Evolutionary conservation across 2,888 invertebrate species (phyloP), one percentile per base, ranked within the genome.

Genomic region (Drosophila meridionalis): DNA sequence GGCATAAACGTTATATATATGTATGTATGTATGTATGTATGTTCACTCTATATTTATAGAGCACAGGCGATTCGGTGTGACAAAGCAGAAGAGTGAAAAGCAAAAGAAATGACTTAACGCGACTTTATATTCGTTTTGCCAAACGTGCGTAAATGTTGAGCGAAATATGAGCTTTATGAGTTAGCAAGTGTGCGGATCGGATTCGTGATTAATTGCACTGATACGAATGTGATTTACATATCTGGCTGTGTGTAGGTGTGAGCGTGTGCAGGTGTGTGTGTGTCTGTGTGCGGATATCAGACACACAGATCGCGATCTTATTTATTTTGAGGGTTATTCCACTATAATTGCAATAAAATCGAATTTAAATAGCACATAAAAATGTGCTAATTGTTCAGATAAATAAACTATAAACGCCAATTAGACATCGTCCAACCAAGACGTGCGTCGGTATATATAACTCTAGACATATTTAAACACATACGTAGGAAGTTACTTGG

Each of bases 341-440:
- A 71, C 77, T 61, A 82, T 73, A 84, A 90, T 84, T 90, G 88
- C 89, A 82, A 84, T 90, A 90, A 87, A 87, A 84, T 74, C 68
- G 72, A 80, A 73, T 76, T 87, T 87, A 89, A 87, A 90, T 69
- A 74, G 75, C 88, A 70, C 85, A 90, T 85, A 82, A 89, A 52
- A 83, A 90, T 73, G 86, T 87, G 90, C 65, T 89, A 90, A 90
- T 91, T 87, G 53, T 45, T 34, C 69, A 69, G 65, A 76, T 82
- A 83, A 87, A 91, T 77, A 86, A 84, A 80, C 89, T 85, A 87
- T 83, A 89, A 91, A 83, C 82, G 87, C 85, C 87, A 91, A 91
- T 90, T 91, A 87, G 76, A 76, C 76, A 73, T 61, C 86, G 80
- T 66, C 77, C 72, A 76, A 67, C 69, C 87, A 78, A 82, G 90